Evolutionary conservation across 2,113 vertebrate species (phyloP).

Genomic region (human (Homo sapiens)): DNA sequence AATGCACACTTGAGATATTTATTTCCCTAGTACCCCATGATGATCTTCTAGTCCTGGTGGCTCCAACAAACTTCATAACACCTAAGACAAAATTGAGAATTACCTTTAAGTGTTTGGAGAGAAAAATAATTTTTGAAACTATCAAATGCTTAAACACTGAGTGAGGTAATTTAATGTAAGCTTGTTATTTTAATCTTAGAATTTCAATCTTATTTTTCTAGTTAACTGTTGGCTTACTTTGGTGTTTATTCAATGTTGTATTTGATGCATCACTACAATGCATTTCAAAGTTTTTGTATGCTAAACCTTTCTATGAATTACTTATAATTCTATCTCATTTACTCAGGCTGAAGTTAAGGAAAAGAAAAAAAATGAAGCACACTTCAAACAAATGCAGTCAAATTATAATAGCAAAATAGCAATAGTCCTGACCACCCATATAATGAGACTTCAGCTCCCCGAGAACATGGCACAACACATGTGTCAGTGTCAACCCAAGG

Average conservation of each 20-base stretch:
- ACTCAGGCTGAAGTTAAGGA: conserved; percentile 76
- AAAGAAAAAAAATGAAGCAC: conserved; percentile 75
- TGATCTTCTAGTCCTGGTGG: neutral
- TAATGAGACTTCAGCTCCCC: conserved; percentile 78
- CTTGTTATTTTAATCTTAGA: conserved; percentile 64
- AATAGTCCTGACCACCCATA: conserved; percentile 74
- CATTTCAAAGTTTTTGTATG: conserved; percentile 75
- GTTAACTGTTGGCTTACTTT: conserved; percentile 66
- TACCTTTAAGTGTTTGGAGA: neutral
- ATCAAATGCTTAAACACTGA: neutral
- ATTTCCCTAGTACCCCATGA: fast-evolving
- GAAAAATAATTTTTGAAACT: neutral
- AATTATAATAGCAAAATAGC: conserved; percentile 82
- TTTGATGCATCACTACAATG: conserved; percentile 69
- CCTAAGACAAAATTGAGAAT: neutral
- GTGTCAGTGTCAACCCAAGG: conserved; percentile 80
- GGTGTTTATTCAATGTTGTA: conserved; percentile 65
- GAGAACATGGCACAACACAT: conserved; percentile 72
- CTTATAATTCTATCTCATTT: conserved; percentile 66
- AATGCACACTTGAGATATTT: neutral
- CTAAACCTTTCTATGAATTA: conserved; percentile 68
- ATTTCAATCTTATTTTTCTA: conserved; percentile 61
- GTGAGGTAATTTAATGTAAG: conserved; percentile 35
- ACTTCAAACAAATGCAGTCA: conserved; percentile 52
- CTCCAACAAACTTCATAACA: neutral